Conservation (phyloP, 2,113 vertebrate genomes). For the Heteronetta atricapilla region DNA sequence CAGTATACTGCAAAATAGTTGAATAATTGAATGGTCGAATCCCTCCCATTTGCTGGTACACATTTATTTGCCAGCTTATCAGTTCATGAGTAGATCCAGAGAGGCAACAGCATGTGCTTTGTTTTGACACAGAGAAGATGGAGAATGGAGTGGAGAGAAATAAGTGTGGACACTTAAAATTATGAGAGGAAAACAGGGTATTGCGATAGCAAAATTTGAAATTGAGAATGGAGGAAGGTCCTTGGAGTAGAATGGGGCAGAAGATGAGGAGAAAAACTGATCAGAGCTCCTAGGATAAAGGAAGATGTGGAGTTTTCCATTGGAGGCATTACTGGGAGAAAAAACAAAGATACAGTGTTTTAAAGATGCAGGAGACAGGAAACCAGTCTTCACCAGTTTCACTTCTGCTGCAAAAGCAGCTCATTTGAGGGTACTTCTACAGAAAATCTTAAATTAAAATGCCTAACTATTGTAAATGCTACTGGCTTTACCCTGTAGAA, state of each 20-base stretch:
- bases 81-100: background rate
- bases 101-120: background rate
- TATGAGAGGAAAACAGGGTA: rapidly evolving
- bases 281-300: background rate
- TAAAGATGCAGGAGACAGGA: background rate
- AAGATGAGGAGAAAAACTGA: background rate
- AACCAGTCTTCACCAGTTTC: background rate
- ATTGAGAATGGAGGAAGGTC: background rate
- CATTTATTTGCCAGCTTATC: background rate
- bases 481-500: background rate
- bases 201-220: background rate
- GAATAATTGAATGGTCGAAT: background rate
- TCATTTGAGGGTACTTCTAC: background rate
- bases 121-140: background rate
- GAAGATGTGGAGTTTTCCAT: background rate
- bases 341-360: background rate
- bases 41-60: background rate
- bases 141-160: background rate
- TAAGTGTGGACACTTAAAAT: background rate
- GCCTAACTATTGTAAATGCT: background rate
- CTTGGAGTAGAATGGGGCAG: background rate
- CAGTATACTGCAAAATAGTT: background rate
- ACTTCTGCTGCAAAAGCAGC: background rate
- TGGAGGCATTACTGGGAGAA: background rate
- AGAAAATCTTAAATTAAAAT: background rate